These are phyloP conservation scores for Hylyphantes graminicola DNA, from an alignment of 1,140 invertebrate species.

Conservation along the genomic window DNA sequence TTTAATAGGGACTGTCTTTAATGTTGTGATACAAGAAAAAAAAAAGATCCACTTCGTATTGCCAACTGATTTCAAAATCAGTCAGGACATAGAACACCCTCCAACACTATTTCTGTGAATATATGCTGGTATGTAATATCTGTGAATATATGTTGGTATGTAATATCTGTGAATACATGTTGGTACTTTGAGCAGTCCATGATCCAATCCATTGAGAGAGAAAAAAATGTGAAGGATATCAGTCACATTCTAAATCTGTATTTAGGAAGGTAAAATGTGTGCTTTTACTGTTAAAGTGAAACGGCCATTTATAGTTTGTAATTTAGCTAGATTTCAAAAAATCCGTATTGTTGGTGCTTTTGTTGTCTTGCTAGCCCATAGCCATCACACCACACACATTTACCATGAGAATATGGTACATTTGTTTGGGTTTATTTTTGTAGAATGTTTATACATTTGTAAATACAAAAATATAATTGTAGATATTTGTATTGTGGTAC, in stretches of 20 bases:
- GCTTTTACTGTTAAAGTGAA: conserved; percentile 22
- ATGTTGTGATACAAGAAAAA: too few relatives aligned
- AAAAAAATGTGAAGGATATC: too few relatives aligned
- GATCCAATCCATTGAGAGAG: too few relatives aligned
- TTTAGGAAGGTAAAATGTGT: neutral
- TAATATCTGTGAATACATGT: neutral
- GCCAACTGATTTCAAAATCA: too few relatives aligned
- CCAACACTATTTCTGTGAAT: conserved; percentile 4
- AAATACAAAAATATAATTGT: conserved; percentile 49
- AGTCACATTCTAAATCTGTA: too few relatives aligned
- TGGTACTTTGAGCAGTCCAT: too few relatives aligned
- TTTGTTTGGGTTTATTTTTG: conserved; percentile 60
- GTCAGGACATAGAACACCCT: too few relatives aligned
- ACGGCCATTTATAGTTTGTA: conserved; percentile 41
- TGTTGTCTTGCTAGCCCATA: conserved; percentile 38
- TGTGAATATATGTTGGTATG: conserved; percentile 4
- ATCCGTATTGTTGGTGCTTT: conserved; percentile 55
- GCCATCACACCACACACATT: conserved; percentile 7
- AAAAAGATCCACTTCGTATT: too few relatives aligned
- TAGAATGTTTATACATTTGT: conserved; percentile 58
- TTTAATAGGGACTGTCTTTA: too few relatives aligned
- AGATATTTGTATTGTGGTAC: conserved; percentile 50
- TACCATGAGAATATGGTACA: conserved; percentile 52
- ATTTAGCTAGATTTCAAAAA: conserved; percentile 40
- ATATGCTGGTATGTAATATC: neutral